Evolutionary conservation across 1,140 invertebrate genomes (phyloP).

Genomic region (Drosophila ogumai): DNA sequence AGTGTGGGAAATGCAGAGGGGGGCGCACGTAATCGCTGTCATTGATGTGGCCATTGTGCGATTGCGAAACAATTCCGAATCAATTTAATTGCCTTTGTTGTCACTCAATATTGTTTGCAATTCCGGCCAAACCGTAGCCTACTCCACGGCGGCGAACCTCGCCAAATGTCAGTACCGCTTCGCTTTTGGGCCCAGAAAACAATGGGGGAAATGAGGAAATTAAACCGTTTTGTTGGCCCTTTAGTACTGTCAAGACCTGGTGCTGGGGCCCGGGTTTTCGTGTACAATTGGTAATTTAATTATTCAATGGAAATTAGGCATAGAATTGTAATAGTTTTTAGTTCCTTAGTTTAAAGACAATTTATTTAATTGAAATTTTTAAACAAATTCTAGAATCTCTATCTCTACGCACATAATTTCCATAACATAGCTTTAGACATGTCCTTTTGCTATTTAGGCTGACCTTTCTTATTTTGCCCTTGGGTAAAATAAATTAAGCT

Average conservation of each 20-base stretch:
- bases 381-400: neutral
- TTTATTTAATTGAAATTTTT: neutral
- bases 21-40: slow-evolving; percentile 55
- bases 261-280: neutral
- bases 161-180: slow-evolving; percentile 19
- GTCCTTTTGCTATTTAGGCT: slow-evolving; percentile 29
- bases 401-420: neutral
- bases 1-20: slow-evolving; percentile 3
- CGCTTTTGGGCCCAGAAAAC: slow-evolving; percentile 30
- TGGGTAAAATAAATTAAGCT: slow-evolving; percentile 26
- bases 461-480: slow-evolving; percentile 31
- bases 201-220: slow-evolving; percentile 26
- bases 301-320: slow-evolving; percentile 28
- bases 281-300: slow-evolving; percentile 31
- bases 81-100: slow-evolving; percentile 59
- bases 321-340: neutral
- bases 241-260: neutral
- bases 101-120: slow-evolving; percentile 54
- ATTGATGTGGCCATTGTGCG: slow-evolving; percentile 61
- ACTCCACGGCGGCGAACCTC: slow-evolving; percentile 13
- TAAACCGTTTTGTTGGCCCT: slow-evolving; percentile 28
- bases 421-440: slow-evolving; percentile 3
- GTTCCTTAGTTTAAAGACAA: no score
- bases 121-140: slow-evolving; percentile 33
- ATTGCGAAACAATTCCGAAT: slow-evolving; percentile 64